Evolutionary conservation across 2,797 vertebrate species (phyloP), one percentile per base, ranked within the genome.

Genomic region (Esox masquinongy): DNA sequence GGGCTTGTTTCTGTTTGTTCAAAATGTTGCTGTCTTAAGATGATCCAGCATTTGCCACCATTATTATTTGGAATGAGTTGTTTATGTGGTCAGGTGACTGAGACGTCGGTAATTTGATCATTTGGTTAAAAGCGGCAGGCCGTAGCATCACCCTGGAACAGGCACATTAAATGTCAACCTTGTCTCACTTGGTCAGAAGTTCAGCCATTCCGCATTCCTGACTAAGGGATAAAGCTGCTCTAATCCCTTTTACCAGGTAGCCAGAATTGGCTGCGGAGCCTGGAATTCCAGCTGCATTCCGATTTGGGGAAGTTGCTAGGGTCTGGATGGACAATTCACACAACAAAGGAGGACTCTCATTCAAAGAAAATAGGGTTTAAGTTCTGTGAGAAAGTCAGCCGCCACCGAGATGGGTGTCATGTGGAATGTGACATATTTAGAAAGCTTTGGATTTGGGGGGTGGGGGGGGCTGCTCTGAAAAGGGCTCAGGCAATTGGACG

Each of bases 241-340:
- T 96, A 96, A 97, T 97, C 96, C 94, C 91, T 91, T 95, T 93
- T 94, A 95, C 93, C 91, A 93, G 94, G 94, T 95, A 95, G 93
- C 89, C 82, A 11, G 85, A 93, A 91, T 91, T 93, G 83, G 91
- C 93, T 92, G 93, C 89, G 90, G 90, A 91, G 92, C 90, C 91
- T 90, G 88, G 92, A 94, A 93, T 96, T 95, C 93, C 93, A 94
- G 86, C 82, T 86, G 94, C 96, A 96, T 94, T 93, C 94, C 91
- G 84, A 87, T 94, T 95, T 93, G 88, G 93, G 93, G 89, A 82
- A 92, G 93, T 95, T 88, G 80, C 88, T 93, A 93, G 93, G 94
- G 91, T 91, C 91, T 86, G 88, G 88, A 89, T 87, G 87, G 86
- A 90, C 84, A 89, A 86, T 89, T 88, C 72, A 64, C 86, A 85